These are phyloP conservation scores for Hyles vespertilio DNA, from an alignment of 1,140 invertebrate species.

Conservation along the genomic window DNA sequence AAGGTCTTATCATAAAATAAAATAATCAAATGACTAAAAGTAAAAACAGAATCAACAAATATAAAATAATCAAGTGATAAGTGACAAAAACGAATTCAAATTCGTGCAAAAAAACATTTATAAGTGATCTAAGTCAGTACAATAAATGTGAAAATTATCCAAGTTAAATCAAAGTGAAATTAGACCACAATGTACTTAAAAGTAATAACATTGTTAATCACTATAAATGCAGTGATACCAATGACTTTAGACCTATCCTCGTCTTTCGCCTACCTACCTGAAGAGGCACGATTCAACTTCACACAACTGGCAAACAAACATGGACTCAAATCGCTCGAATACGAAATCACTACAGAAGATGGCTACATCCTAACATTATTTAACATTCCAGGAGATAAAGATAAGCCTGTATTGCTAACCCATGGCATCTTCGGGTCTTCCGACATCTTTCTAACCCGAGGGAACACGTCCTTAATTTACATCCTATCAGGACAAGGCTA, in stretches of 20 bases:
- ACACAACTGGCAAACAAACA: slow-evolving; percentile 20
- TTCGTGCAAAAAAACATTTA: no score
- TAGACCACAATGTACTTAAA: not conserved
- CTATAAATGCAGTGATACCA: not conserved
- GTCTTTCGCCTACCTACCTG: slow-evolving; percentile 8
- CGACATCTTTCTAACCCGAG: slow-evolving; percentile 78
- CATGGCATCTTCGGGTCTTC: slow-evolving; percentile 81
- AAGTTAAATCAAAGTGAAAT: no score
- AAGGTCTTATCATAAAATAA: no score
- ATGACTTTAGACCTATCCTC: slow-evolving; percentile 1
- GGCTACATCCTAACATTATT: slow-evolving; percentile 26
- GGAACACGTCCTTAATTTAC: slow-evolving; percentile 77
- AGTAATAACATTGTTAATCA: not conserved
- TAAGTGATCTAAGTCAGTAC: no score
- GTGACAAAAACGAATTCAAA: no score
- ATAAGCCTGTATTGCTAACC: slow-evolving; percentile 75
- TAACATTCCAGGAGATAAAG: slow-evolving; percentile 16
- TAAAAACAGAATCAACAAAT: no score
- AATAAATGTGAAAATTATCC: no score
- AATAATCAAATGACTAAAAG: no score
- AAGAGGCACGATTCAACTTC: slow-evolving; percentile 16
- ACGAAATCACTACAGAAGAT: slow-evolving; percentile 21
- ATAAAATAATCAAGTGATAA: no score
- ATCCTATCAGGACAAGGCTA: slow-evolving; percentile 77
- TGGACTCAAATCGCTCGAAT: slow-evolving; percentile 12